phyloP scores from a whole-genome alignment of 2,888 invertebrate genomes.

The Augiades crinisus region DNA sequence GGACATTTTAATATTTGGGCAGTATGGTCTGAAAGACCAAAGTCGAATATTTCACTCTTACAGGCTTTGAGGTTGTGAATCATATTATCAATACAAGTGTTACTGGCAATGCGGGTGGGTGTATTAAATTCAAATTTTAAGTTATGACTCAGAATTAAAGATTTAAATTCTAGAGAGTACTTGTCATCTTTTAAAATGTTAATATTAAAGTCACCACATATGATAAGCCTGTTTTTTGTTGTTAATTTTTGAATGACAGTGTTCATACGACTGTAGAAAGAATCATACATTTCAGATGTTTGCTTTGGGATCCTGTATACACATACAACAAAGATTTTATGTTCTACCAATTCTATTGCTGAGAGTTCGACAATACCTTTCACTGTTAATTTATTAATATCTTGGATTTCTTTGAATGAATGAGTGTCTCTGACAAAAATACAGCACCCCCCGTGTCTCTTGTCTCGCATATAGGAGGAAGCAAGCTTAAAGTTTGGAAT shows the following conservation, averaged over 20 bases:
- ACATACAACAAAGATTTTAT: not conserved
- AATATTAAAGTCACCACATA: not conserved
- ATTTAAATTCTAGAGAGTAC: not conserved
- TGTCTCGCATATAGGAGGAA: not conserved
- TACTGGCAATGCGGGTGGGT: not conserved
- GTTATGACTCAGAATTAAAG: not conserved
- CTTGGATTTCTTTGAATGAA: not conserved
- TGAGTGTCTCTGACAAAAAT: not conserved
- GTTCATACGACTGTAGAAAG: not conserved
- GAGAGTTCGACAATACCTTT: not conserved
- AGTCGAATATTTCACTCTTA: not conserved
- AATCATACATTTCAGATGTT: not conserved
- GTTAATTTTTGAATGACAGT: not conserved
- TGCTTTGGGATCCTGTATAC: not conserved
- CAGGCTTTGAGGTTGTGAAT: not conserved
- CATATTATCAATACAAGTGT: not conserved
- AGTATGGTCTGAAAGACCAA: not conserved
- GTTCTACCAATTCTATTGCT: not conserved
- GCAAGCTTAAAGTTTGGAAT: not conserved
- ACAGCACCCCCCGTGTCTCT: slow-evolving; percentile 1
- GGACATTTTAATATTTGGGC: slow-evolving; percentile 6
- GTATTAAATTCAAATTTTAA: not conserved
- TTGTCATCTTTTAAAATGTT: not conserved
- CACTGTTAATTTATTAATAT: not conserved
- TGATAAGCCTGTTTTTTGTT: not conserved